phyloP scores from a whole-genome alignment of 2,888 invertebrate species.

The Phymatocera aterrima region DNA sequence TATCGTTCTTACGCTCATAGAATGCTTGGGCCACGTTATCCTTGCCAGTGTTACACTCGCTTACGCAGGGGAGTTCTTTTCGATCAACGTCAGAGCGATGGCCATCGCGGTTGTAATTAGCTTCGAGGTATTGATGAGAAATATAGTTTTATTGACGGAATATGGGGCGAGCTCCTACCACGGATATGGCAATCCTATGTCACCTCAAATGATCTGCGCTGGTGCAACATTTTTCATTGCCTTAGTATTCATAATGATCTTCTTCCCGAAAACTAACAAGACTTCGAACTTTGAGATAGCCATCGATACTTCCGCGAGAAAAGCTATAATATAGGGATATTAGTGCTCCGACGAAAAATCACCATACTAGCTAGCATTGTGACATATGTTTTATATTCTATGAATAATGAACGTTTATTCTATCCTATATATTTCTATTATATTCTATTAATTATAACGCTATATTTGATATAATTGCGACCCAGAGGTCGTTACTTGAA shows the following conservation, averaged over 20 bases:
- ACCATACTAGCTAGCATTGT: no score
- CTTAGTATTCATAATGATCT: background rate
- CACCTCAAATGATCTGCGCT: no score
- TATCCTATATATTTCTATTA: no score
- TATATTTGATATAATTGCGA: no score
- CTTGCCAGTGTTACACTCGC: constrained; percentile 2
- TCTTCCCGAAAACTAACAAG: constrained; percentile 1
- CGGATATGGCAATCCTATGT: no score
- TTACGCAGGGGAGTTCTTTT: background rate
- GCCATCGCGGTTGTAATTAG: background rate
- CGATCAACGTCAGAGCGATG: background rate
- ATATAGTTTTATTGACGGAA: background rate
- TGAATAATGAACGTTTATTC: no score
- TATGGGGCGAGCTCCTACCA: no score
- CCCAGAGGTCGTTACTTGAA: no score
- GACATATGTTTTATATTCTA: no score
- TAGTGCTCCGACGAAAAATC: no score
- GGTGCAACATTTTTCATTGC: background rate
- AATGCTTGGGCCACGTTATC: background rate
- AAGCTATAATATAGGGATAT: background rate
- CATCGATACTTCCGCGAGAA: background rate
- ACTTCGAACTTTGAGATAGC: background rate
- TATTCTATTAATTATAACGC: no score
- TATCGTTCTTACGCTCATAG: background rate
- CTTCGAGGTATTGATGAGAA: constrained; percentile 4